A percentile compares a stretch with the other conserved stretches of the same genome.
phyloP scores from a whole-genome alignment of 2,113 vertebrate species.

The Syrrhaptes paradoxus region DNA sequence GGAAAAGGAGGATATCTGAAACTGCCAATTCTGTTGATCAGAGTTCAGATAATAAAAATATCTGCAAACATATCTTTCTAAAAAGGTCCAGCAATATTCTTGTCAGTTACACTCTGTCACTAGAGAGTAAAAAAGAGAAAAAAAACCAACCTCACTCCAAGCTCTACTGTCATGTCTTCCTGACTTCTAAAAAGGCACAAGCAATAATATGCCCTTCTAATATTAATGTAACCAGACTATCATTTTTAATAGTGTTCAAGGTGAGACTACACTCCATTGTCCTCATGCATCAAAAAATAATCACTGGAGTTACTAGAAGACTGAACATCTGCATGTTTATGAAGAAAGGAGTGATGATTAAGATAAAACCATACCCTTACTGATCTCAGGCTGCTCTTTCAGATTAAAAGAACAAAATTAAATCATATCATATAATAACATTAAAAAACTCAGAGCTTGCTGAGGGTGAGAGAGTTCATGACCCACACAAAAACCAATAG shows the following conservation, averaged over 20 bases:
- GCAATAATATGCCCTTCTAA: constrained; percentile 1
- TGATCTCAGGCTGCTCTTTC: background rate
- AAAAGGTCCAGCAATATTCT: background rate
- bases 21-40: background rate
- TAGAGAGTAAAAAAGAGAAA: background rate
- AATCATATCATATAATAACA: background rate
- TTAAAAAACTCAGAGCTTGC: background rate
- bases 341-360: constrained; percentile 42
- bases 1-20: background rate
- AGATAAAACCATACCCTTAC: constrained; percentile 30
- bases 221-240: background rate
- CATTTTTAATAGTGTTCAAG: constrained; percentile 26
- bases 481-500: background rate
- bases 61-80: background rate
- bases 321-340: constrained; percentile 52
- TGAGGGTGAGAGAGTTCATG: background rate
- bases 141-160: background rate
- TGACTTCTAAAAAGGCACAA: background rate
- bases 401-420: constrained; percentile 54
- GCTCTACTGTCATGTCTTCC: background rate
- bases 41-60: background rate
- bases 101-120: background rate
- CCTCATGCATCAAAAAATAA: constrained; percentile 4
- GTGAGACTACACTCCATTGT: constrained; percentile 23
- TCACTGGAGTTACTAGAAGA: background rate